phyloP scores from a whole-genome alignment of 1,140 invertebrate genomes.

The Polyergus mexicanus region DNA sequence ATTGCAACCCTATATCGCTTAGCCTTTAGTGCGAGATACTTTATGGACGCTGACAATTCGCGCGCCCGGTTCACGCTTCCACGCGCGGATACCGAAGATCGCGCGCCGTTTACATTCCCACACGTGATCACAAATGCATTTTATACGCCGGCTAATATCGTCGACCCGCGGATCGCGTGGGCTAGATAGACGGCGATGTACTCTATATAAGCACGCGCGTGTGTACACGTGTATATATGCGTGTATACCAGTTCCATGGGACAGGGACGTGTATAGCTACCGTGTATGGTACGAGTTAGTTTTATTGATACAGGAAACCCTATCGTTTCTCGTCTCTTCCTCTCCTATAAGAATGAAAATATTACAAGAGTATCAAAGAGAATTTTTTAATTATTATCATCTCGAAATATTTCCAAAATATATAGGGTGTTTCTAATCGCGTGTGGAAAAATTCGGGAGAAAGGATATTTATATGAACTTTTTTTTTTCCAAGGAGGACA shows the following conservation, averaged over 20 bases:
- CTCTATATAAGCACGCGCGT: background rate
- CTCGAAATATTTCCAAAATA: too few relatives aligned
- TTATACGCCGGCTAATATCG: slow-evolving; percentile 74
- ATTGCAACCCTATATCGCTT: slow-evolving; percentile 64
- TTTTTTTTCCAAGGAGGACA: too few relatives aligned
- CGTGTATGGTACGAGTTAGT: background rate
- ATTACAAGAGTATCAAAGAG: too few relatives aligned
- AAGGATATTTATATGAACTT: too few relatives aligned
- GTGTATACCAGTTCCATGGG: slow-evolving; percentile 28
- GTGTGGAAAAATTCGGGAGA: too few relatives aligned
- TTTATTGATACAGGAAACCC: background rate
- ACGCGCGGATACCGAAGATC: slow-evolving; percentile 49
- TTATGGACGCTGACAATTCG: slow-evolving; percentile 74
- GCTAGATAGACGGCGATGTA: slow-evolving; percentile 70
- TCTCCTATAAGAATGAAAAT: background rate
- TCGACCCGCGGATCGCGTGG: slow-evolving; percentile 69
- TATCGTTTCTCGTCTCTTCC: background rate
- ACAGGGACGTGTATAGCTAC: slow-evolving; percentile 12
- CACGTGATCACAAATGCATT: slow-evolving; percentile 75
- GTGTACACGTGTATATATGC: background rate
- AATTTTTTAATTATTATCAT: too few relatives aligned
- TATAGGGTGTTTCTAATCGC: too few relatives aligned
- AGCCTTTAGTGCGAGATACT: slow-evolving; percentile 67
- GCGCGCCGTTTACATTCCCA: slow-evolving; percentile 73
- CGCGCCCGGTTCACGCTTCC: slow-evolving; percentile 41